Evolutionary conservation across 2,888 invertebrate species (phyloP), one percentile per base, ranked within the genome.

Genomic region (Drosophila neotestacea): DNA sequence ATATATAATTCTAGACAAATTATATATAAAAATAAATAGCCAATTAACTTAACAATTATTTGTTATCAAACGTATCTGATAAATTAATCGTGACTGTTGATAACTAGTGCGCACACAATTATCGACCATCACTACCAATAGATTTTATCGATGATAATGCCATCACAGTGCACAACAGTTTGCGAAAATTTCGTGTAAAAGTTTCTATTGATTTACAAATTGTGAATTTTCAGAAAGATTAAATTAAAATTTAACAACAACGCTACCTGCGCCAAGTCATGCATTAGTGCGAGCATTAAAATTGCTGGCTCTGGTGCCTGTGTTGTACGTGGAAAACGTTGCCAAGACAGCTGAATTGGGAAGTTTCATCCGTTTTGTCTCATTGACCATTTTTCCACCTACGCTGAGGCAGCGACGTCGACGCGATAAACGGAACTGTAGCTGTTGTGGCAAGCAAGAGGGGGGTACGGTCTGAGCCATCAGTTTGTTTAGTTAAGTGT

Each of bases 141-240:
- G 47, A 48, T 62, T 34, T 16, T 79, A 79, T 79, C 80, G 77
- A 70, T 74, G 67, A 61, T 60, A 80, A 65, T 80, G 83, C 73
- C 85, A 83, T 66, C 84, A 75, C 82, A 81, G 77, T 71, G 79
- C 81, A 86, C 85, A 81, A 86, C 84, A 86, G 81, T 84, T 84
- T 86, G 84, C 84, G 79, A 86, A 84, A 84, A 83, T 50, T 79
- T 74, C 64, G 72, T 75, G 71, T 77, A 70, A 82, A 85, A 84
- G 58, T 59, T 68, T 22, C 55, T 79, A 83, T 84, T 81, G 75
- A 79, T 81, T 84, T 66, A 54, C 30, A 78, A 74, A 66, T 60
- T 56, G 56, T 71, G 56, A 30, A 42, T 67, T 50, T 63, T 46
- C 62, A 65, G 46, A 36, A 42, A 70, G 54, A 22, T 42, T 27